A percentile compares a stretch with the other conserved stretches of the same genome.
phyloP scores from a whole-genome alignment of 2,888 invertebrate species.

The Leucophora obtusa region DNA sequence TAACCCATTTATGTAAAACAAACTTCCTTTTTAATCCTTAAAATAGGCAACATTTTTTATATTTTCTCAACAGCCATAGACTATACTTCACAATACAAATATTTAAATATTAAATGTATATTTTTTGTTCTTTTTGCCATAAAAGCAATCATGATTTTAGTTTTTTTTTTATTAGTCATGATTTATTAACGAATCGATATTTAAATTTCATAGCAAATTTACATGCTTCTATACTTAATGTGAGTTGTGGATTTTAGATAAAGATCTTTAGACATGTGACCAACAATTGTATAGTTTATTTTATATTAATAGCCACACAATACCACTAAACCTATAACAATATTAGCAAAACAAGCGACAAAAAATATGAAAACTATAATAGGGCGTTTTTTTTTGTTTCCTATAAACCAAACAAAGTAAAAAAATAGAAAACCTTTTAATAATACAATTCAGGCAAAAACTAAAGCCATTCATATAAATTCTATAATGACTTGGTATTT shows the following conservation, averaged over 20 bases:
- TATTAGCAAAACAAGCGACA: constrained; percentile 54
- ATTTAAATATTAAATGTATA: background rate
- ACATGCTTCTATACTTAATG: constrained; percentile 39
- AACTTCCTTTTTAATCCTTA: too few species aligned
- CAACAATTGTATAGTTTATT: constrained; percentile 48
- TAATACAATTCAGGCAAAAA: background rate
- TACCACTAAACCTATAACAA: constrained; percentile 51
- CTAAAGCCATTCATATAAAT: constrained; percentile 16
- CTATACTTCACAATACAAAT: background rate
- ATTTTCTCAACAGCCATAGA: background rate
- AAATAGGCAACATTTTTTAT: background rate
- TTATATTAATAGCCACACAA: constrained; percentile 44
- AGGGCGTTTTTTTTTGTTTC: constrained; percentile 35
- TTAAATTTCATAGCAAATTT: constrained; percentile 57
- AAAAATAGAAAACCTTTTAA: constrained; percentile 24
- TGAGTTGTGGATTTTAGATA: constrained; percentile 37
- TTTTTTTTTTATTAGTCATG: constrained; percentile 40
- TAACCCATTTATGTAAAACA: too few species aligned
- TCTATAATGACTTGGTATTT: constrained; percentile 60
- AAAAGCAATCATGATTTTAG: background rate
- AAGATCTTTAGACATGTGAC: constrained; percentile 61
- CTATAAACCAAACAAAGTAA: constrained; percentile 5
- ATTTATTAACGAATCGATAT: constrained; percentile 63
- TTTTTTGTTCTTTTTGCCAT: background rate
- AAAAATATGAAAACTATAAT: constrained; percentile 44